Percentiles rank a stretch among this genome's conserved stretches.
Conservation (phyloP, 2,888 invertebrate species). For the Rhamnusium bicolor region DNA sequence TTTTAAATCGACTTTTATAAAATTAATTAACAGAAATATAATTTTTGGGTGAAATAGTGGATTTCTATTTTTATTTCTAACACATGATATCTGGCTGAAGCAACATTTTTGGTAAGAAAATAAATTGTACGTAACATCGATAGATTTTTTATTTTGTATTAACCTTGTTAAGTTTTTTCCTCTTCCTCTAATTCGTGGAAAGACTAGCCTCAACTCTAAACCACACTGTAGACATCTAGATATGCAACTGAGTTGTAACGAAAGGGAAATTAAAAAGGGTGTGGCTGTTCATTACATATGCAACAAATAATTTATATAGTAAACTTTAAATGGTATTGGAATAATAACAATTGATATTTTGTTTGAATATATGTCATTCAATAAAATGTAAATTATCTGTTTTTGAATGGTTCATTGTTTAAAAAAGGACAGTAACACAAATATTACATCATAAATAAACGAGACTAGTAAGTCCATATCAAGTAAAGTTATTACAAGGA, state of each 20-base stretch:
- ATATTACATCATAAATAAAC: conserved; percentile 15
- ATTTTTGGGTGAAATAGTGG: too few relatives aligned
- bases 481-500: neutral
- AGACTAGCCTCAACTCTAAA: neutral
- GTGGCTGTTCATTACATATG: conserved; percentile 19
- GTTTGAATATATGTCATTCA: conserved; percentile 27
- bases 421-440: neutral
- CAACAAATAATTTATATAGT: conserved; percentile 13
- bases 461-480: neutral
- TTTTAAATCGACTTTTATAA: too few relatives aligned
- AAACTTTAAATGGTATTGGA: conserved; percentile 27
- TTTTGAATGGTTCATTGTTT: conserved; percentile 18
- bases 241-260: neutral
- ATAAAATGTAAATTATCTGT: conserved; percentile 29
- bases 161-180: neutral
- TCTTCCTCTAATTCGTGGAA: neutral
- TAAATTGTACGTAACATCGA: too few relatives aligned
- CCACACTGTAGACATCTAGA: neutral
- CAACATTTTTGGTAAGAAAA: too few relatives aligned
- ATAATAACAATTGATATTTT: conserved; percentile 23
- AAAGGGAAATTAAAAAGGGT: conserved; percentile 23
- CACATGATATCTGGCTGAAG: too few relatives aligned
- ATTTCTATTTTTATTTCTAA: too few relatives aligned
- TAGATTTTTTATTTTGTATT: too few relatives aligned
- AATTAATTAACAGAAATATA: too few relatives aligned